Percentiles rank a stretch among this genome's conserved stretches.
phyloP scores from a whole-genome alignment of 1,140 invertebrate genomes.

The Mizuhopecten yessoensis region DNA sequence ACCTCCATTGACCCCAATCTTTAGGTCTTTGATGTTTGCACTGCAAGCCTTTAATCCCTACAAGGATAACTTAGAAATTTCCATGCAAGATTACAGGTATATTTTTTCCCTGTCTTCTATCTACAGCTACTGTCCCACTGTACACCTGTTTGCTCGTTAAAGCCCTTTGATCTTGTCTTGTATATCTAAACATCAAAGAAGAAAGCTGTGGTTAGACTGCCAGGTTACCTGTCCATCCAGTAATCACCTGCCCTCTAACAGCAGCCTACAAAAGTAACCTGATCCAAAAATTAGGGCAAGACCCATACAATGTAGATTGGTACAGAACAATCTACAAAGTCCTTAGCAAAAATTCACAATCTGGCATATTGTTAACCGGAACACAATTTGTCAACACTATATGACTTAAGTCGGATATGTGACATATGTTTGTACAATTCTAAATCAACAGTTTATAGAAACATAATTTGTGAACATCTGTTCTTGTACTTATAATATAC shows the following conservation, averaged over 20 bases:
- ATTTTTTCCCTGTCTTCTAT: background rate
- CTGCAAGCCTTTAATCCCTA: background rate
- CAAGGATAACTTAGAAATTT: background rate
- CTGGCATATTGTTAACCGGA: background rate
- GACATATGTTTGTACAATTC: too few relatives aligned
- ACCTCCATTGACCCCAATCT: background rate
- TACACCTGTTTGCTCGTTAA: constrained; percentile 14
- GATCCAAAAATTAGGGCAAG: background rate
- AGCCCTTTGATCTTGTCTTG: background rate
- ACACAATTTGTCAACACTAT: too few relatives aligned
- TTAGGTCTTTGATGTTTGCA: background rate
- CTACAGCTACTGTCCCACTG: background rate
- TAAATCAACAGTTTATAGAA: too few relatives aligned
- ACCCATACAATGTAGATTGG: background rate
- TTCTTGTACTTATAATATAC: too few relatives aligned
- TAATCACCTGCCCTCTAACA: background rate
- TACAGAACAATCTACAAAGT: background rate
- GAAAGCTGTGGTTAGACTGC: background rate
- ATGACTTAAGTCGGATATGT: too few relatives aligned
- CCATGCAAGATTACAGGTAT: background rate
- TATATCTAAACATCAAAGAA: constrained; percentile 1
- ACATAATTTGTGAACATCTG: too few relatives aligned
- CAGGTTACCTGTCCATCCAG: constrained; percentile 14
- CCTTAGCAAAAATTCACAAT: background rate
- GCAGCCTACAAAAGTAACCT: background rate